Evolutionary conservation across 2,888 invertebrate genomes (phyloP), one percentile per base, ranked within the genome.

Genomic region (Cantharis rustica): DNA sequence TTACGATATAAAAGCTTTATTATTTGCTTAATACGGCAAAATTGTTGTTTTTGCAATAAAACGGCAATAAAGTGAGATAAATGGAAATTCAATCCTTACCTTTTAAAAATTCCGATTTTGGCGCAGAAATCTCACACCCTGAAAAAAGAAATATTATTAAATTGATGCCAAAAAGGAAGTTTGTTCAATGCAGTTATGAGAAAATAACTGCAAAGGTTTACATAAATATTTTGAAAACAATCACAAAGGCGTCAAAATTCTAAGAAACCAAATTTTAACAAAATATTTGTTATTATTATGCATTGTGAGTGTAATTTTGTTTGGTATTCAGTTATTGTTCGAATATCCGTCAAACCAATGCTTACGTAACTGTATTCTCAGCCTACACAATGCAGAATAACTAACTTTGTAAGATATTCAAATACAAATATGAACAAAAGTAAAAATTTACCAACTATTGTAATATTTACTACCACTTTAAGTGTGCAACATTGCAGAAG

Each of bases 311-410:
- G 66, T 68, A 71, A 77, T 77, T 74, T 74, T 72, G 71, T 75
- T 79, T 79, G 62, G 75, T 77, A 79, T 79, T 79, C 79, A 77
- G 79, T 77, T 77, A 77, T 79, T 79, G 77, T 79, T 79, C 77
- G 73, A 77, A 77, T 74, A 75, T 73, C 73, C 71, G 75, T 75
- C 73, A 72, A 73, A 71, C 61, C 71, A 72, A 75, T 71, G 75
- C 77, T 79, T 77, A 75, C 73, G 79, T 75, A 79, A 79, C 79
- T 79, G 79, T 79, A 77, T 71, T 75, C 73, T 66, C 77, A 72
- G 69, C 79, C 77, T 74, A 77, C 78, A 78, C 78, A 75, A 75
- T 78, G 63, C 75, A 68, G 70, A 78, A 75, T 70, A 70, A 62
- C 72, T 73, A 66, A 66, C n/a, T 66, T 66, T 63, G 63, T 63